These are phyloP conservation scores for Metopolophium dirhodum DNA, from an alignment of 1,140 invertebrate species.

Conservation along the genomic window DNA sequence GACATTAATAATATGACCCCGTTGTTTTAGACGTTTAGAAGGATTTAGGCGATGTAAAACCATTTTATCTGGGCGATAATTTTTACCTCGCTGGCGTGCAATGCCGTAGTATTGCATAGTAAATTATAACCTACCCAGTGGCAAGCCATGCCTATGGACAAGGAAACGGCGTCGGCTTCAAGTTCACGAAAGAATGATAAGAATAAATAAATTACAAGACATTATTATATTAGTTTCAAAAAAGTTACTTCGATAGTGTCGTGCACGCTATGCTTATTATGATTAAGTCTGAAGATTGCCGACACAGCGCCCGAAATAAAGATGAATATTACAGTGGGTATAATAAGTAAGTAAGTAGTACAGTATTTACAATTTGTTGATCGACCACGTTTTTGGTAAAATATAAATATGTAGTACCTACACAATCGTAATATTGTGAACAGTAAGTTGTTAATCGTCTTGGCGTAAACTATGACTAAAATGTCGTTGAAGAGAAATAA, in stretches of 20 bases:
- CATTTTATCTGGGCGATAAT: neutral
- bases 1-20: too few relatives aligned
- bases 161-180: neutral
- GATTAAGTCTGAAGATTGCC: neutral
- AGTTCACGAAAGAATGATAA: neutral
- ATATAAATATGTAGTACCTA: too few relatives aligned
- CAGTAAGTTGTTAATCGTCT: neutral
- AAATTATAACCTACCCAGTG: neutral
- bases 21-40: neutral
- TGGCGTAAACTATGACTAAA: neutral
- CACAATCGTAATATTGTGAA: neutral
- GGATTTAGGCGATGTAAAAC: neutral
- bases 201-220: neutral
- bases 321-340: too few relatives aligned
- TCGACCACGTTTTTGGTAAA: too few relatives aligned
- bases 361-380: too few relatives aligned
- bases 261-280: neutral
- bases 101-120: neutral
- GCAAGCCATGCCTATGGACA: too few relatives aligned
- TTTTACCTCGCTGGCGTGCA: neutral
- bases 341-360: too few relatives aligned
- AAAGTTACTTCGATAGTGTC: neutral
- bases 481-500: too few relatives aligned
- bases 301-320: too few relatives aligned
- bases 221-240: neutral